phyloP scores from a whole-genome alignment of 2,888 invertebrate genomes.

The Muschampia plurimacula region DNA sequence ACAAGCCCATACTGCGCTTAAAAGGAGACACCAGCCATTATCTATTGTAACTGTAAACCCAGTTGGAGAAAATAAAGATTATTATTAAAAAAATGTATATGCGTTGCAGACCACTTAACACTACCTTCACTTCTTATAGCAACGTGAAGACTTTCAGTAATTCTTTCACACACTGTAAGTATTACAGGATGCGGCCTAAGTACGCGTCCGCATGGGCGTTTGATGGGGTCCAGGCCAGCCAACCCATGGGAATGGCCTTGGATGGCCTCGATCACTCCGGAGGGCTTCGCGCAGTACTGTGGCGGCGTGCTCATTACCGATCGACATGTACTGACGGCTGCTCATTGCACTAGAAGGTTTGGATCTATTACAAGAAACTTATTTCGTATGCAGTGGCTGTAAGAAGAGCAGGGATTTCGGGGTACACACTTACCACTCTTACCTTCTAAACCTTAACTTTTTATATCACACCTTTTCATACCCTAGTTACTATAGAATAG shows the following conservation, averaged over 20 bases:
- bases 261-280: constrained; percentile 92
- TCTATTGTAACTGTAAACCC: too few relatives aligned
- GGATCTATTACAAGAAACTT: neutral
- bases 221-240: constrained; percentile 87
- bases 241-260: constrained; percentile 92
- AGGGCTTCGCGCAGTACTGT: constrained; percentile 88
- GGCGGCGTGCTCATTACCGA: constrained; percentile 93
- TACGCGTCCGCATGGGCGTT: constrained; percentile 78
- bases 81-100: too few relatives aligned
- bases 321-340: constrained; percentile 91
- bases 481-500: too few relatives aligned
- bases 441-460: too few relatives aligned
- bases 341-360: constrained; percentile 89
- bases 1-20: too few relatives aligned
- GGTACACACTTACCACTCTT: too few relatives aligned
- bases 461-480: too few relatives aligned
- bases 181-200: constrained; percentile 84
- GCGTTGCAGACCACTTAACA: too few relatives aligned
- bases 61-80: too few relatives aligned
- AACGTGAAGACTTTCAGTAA: neutral
- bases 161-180: neutral
- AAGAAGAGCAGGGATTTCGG: too few relatives aligned
- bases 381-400: neutral
- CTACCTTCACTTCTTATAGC: too few relatives aligned
- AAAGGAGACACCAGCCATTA: too few relatives aligned